A percentile compares a stretch with the other conserved stretches of the same genome.
These are phyloP conservation scores for Dinoponera quadriceps DNA, from an alignment of 1,140 invertebrate genomes.

Conservation along the genomic window DNA sequence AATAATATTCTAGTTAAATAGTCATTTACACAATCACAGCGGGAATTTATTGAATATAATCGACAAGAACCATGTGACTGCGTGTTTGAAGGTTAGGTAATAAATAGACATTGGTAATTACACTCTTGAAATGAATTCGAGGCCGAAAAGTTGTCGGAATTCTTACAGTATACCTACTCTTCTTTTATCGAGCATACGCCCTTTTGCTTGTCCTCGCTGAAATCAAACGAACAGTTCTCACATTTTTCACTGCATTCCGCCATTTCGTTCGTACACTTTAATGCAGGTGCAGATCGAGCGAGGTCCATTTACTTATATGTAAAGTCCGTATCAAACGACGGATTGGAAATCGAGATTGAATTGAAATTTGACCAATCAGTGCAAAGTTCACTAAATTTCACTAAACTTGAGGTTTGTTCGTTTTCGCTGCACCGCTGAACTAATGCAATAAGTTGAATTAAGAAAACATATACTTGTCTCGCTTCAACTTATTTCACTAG, in stretches of 20 bases:
- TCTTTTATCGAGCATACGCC: conserved; percentile 87
- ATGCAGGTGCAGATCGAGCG: too few relatives aligned
- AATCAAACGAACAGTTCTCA: conserved; percentile 70
- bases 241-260: conserved; percentile 69
- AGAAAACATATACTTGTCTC: too few relatives aligned
- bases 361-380: too few relatives aligned
- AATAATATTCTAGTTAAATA: too few relatives aligned
- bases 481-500: too few relatives aligned
- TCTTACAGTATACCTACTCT: conserved; percentile 79
- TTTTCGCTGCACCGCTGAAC: too few relatives aligned
- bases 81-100: conserved; percentile 50
- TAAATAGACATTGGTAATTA: neutral
- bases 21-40: too few relatives aligned
- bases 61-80: conserved; percentile 15
- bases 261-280: conserved; percentile 43
- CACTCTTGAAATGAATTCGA: neutral
- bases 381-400: too few relatives aligned
- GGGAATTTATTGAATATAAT: neutral
- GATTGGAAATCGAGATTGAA: neutral
- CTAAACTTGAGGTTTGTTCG: too few relatives aligned
- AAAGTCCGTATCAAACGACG: too few relatives aligned
- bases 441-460: too few relatives aligned
- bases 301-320: too few relatives aligned
- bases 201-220: conserved; percentile 76
- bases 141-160: neutral